phyloP scores from a whole-genome alignment of 2,113 vertebrate genomes.

The Lophius piscatorius region DNA sequence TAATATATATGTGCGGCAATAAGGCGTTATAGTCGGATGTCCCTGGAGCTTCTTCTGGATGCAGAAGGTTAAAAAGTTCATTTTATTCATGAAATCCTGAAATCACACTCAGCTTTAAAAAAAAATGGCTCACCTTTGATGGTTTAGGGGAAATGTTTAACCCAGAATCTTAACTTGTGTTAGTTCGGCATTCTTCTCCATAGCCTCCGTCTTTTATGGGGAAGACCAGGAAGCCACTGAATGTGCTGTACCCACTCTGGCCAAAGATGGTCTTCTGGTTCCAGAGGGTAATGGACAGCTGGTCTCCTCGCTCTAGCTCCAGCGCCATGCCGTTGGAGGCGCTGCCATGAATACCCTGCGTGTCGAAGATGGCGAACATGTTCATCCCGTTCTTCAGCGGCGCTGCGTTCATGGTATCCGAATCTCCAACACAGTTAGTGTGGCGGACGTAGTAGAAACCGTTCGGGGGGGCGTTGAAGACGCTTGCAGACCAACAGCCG shows the following conservation, averaged over 20 bases:
- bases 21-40: too few species aligned
- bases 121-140: too few species aligned
- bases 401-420: conserved; percentile 9
- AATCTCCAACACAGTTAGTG: not conserved
- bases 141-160: too few species aligned
- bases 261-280: not conserved
- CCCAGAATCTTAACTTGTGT: too few species aligned
- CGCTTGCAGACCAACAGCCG: conserved; percentile 6
- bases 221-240: conserved; percentile 41
- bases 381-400: conserved; percentile 14
- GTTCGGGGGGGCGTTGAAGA: conserved; percentile 8
- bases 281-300: conserved; percentile 28
- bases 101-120: too few species aligned
- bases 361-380: conserved; percentile 31
- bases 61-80: too few species aligned
- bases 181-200: not conserved
- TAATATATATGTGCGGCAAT: too few species aligned
- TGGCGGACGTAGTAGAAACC: conserved; percentile 38
- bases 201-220: conserved; percentile 1
- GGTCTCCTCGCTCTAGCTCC: conserved; percentile 24
- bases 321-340: conserved; percentile 31
- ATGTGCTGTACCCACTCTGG: conserved; percentile 34
- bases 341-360: not conserved
- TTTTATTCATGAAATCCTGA: too few species aligned
- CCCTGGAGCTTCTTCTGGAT: too few species aligned